Percentiles rank a stretch among this genome's conserved stretches.
phyloP scores from a whole-genome alignment of 2,797 vertebrate species.

The Tarsius wallacei region DNA sequence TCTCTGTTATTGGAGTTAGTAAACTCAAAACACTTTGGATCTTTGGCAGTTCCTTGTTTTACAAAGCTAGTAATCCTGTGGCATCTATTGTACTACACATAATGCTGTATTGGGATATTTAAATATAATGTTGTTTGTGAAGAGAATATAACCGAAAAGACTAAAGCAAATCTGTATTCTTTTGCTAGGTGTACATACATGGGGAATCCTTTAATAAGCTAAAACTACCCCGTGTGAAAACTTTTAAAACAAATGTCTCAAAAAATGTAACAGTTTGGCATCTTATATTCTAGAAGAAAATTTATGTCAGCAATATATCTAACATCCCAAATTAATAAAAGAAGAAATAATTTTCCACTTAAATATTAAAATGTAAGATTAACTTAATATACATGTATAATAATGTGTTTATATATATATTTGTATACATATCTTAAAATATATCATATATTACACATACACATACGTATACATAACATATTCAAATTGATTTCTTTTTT shows the following conservation, averaged over 20 bases:
- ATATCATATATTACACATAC: too few relatives aligned
- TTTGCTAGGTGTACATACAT: not conserved
- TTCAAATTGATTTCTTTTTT: not conserved
- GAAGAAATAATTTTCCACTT: conserved; percentile 30
- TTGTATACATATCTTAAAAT: not conserved
- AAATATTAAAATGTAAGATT: conserved; percentile 55
- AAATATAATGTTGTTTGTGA: not conserved
- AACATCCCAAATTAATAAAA: conserved; percentile 57
- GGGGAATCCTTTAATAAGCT: not conserved
- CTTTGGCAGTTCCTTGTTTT: not conserved
- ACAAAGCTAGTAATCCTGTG: not conserved
- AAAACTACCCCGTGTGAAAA: not conserved
- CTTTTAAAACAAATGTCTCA: conserved; percentile 35
- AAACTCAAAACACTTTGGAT: conserved; percentile 35
- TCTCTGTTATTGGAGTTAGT: not conserved
- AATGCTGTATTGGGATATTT: not conserved
- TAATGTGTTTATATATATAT: not conserved
- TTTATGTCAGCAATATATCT: conserved; percentile 1
- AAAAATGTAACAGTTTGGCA: conserved; percentile 5
- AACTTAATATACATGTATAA: not conserved
- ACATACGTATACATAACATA: not conserved
- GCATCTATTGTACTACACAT: not conserved
- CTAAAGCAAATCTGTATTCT: not conserved
- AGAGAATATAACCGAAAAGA: conserved; percentile 3
- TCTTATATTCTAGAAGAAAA: conserved; percentile 61